Conservation (phyloP, 2,113 vertebrate genomes). For the Phocoena sinus region DNA sequence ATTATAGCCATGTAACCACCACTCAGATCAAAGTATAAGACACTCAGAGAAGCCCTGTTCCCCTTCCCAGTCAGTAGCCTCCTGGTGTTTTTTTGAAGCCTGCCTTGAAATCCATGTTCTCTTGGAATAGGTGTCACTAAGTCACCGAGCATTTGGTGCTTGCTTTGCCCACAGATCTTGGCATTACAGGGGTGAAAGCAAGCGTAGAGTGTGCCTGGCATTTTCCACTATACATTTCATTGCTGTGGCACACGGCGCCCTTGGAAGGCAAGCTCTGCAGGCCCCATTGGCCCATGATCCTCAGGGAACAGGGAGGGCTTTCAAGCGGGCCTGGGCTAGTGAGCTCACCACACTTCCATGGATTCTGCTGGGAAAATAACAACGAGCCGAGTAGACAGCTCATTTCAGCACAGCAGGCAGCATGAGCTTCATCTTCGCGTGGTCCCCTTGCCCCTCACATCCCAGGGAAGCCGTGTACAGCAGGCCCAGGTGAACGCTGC, state of each 20-base stretch:
- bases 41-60: not conserved
- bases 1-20: not conserved
- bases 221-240: not conserved
- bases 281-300: not conserved
- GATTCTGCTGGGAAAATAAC: not conserved
- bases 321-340: not conserved
- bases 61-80: not conserved
- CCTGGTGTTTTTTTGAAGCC: not conserved
- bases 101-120: not conserved
- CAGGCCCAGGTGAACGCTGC: not conserved
- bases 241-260: accelerated
- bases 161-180: not conserved
- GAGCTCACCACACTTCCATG: too few species aligned
- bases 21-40: not conserved
- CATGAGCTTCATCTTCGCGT: accelerated
- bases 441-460: not conserved
- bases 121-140: not conserved
- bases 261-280: not conserved
- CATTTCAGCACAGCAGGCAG: not conserved
- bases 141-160: not conserved
- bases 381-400: not conserved
- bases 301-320: not conserved
- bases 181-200: not conserved
- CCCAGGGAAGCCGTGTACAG: accelerated
- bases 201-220: not conserved